Conservation (phyloP, 2,888 invertebrate genomes). For the Rugalucina vietnamica region DNA sequence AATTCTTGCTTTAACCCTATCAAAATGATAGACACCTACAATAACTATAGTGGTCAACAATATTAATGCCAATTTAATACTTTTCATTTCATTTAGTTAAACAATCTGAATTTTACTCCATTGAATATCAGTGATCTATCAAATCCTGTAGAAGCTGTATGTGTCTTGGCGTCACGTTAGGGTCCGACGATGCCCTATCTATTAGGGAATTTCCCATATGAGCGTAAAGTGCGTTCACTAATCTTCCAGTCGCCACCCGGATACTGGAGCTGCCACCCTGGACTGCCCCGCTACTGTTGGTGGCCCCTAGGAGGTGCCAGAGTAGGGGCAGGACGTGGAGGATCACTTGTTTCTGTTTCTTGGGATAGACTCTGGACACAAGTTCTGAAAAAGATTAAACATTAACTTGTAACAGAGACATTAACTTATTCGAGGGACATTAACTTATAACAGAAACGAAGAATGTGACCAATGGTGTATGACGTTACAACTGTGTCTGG, state of each 20-base stretch:
- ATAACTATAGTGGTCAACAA: too few species aligned
- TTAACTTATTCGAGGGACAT: too few species aligned
- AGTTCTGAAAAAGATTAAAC: conserved; percentile 79
- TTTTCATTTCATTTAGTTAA: background rate
- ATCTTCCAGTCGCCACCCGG: conserved; percentile 71
- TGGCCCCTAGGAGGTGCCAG: conserved; percentile 80
- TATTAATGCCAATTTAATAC: background rate
- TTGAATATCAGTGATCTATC: conserved; percentile 50
- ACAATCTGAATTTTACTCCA: background rate
- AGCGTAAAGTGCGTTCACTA: conserved; percentile 72
- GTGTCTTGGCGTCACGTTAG: conserved; percentile 74
- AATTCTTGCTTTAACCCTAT: too few species aligned
- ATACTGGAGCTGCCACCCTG: conserved; percentile 76
- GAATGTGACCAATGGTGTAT: too few species aligned
- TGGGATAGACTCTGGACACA: conserved; percentile 76
- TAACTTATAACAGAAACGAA: too few species aligned
- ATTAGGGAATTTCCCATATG: conserved; percentile 77
- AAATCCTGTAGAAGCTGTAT: conserved; percentile 75
- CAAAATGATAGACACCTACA: too few species aligned
- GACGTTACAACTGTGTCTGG: too few species aligned
- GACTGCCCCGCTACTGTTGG: conserved; percentile 75
- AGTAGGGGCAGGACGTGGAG: conserved; percentile 82
- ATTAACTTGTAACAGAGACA: too few species aligned
- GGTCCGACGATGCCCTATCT: conserved; percentile 74
- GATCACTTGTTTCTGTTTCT: conserved; percentile 81